Conservation (phyloP, 2,888 invertebrate genomes). For the Coleophora deauratella region DNA sequence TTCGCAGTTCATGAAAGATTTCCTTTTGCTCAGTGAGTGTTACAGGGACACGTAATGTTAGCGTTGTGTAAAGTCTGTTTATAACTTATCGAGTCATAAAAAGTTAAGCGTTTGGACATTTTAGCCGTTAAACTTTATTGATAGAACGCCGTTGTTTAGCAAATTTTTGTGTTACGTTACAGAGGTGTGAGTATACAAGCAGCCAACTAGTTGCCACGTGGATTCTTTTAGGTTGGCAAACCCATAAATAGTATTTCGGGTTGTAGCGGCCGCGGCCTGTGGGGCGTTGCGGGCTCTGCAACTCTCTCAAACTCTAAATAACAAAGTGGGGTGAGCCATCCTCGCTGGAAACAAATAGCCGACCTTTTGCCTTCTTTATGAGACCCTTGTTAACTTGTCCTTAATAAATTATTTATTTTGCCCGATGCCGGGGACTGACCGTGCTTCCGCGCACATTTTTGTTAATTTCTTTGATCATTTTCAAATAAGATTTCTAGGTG, state of each 20-base stretch:
- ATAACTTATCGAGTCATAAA: too few species aligned
- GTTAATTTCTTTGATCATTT: conserved; percentile 59
- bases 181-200: neutral
- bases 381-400: conserved; percentile 73
- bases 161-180: neutral
- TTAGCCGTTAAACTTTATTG: too few species aligned
- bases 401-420: conserved; percentile 72
- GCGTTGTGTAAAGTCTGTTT: too few species aligned
- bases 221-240: conserved; percentile 1
- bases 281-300: conserved; percentile 32
- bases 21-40: too few species aligned
- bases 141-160: too few species aligned
- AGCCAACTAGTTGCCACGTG: neutral
- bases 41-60: too few species aligned
- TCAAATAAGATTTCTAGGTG: conserved; percentile 33
- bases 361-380: conserved; percentile 73
- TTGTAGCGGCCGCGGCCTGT: too few species aligned
- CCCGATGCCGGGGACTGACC: conserved; percentile 28
- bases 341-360: conserved; percentile 68
- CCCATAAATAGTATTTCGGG: conserved; percentile 22
- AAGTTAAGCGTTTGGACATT: too few species aligned
- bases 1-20: neutral
- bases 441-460: conserved; percentile 43
- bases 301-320: conserved; percentile 58
- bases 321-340: conserved; percentile 62